Conservation (phyloP, 2,113 vertebrate genomes). For the Castor canadensis region DNA sequence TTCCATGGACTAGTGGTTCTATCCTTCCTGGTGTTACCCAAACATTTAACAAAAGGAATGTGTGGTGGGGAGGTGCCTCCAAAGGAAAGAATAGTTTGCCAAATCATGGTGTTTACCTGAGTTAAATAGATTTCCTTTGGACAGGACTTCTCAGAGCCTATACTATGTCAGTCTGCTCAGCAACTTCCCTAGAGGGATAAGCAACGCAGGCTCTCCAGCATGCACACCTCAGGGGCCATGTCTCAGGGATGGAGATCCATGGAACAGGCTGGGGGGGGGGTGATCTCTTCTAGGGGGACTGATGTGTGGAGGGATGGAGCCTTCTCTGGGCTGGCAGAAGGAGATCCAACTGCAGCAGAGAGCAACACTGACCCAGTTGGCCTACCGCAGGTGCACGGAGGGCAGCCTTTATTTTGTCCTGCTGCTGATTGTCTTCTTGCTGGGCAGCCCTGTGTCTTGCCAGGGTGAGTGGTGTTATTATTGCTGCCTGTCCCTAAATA, state of each 20-base stretch:
- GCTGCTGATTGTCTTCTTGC: background rate
- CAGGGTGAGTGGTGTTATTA: accelerated
- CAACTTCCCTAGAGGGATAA: accelerated
- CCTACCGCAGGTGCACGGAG: too few relatives aligned
- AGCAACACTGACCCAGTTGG: too few relatives aligned
- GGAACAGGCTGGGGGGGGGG: accelerated
- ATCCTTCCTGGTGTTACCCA: background rate
- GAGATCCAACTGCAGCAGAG: background rate
- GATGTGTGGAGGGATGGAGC: background rate
- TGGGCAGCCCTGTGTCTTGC: background rate
- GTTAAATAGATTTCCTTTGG: background rate
- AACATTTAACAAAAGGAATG: background rate
- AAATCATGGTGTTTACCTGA: background rate
- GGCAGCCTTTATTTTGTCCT: background rate
- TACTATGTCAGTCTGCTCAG: accelerated
- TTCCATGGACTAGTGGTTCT: background rate
- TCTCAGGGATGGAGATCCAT: accelerated
- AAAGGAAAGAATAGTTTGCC: background rate
- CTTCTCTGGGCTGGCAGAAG: background rate
- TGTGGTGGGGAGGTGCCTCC: background rate
- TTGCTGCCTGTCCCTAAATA: accelerated
- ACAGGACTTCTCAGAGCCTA: slow-evolving; percentile 1
- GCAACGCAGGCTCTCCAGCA: accelerated
- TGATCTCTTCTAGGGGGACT: background rate
- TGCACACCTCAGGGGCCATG: accelerated